Base-by-base conservation (phyloP, 2,113 vertebrate species). In the Nannobrachium achirus region DNA sequence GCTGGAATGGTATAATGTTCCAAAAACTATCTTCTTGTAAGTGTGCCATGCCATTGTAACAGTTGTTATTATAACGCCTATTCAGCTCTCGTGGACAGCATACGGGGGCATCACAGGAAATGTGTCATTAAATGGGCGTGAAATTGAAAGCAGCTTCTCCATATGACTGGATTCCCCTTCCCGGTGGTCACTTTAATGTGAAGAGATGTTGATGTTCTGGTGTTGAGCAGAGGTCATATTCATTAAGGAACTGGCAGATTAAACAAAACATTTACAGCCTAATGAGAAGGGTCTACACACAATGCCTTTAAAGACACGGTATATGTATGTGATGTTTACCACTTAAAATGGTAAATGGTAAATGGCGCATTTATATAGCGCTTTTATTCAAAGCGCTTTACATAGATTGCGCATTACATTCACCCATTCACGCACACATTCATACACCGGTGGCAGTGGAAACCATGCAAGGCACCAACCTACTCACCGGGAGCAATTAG, bases 111-210 rank as follows among this genome's bases (percentile, higher is more conserved):
- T 69, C 6, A 58, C 66, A 50, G 67, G 52, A 71, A 84, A 74
- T 51, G 67, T 70, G 69, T 67, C 69, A 83, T 86, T 81, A 78
- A 75, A 80, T 72, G 76, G 75, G 70, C 73, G 79, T 86, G 76
- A 87, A 86, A 88, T 75, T 79, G 80, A 78, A 81, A 72, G 61
- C 77, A 75, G 63, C 61, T 78, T 81, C 62, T 72, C 62, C 64
- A 63, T 75, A 52, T 82, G 75, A 78, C 77, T 71, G 33, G 53
- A 66, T 49, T 82, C 81, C 59, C 60, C 77, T 63, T 58, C 63
- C 64, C n/a, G n/a, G n/a, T 38, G 25, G 59, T 76, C 56, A 66
- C 80, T 72, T 66, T 63, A 51, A 14, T 38, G 39, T 56, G 40
- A 56, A 44, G 19, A 51, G 46, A 53, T n/a, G n/a, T n/a, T n/a